Base-by-base conservation (phyloP, 2,888 invertebrate genomes). In the Apamea crenata region DNA sequence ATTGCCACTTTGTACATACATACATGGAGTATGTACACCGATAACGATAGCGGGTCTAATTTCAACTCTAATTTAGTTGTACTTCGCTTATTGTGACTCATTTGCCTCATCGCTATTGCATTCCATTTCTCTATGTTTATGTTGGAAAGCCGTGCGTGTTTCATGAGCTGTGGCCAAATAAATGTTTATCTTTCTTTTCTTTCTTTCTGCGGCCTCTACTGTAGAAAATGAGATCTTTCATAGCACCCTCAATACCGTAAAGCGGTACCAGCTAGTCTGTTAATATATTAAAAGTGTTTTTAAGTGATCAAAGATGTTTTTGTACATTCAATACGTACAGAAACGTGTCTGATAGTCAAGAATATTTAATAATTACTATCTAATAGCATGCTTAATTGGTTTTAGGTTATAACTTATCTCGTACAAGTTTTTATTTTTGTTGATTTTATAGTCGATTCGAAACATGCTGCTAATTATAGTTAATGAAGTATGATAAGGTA, bases 321-420 rank as follows among this genome's bases (percentile, higher is more conserved):
- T 59, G 5, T 59, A n/a, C 12, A 12, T 59, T 1, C 25, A n/a
- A n/a, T 10, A 47, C 16, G 25, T 25, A 32, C 29, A 68, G 29
- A 59, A 44, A 53, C 2, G 40, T 44, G 53, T n/a, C n/a, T n/a
- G n/a, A n/a, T n/a, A n/a, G n/a, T 65, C 53, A 72, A 44, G 0
- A 36, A 25, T 66, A n/a, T 59, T n/a, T 44, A 65, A 44, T 56
- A 50, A 84, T 50, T 59, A n/a, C 5, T 70, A 66, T 77, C 32
- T 50, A 53, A 78, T 36, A 29, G 36, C 21, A 44, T 32, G 7
- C 16, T 8, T 70, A 50, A 68, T 76, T 63, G 16, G 32, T 56
- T 50, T n/a, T 21, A 84, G 50, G 85, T 81, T 78, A 78, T 81
- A 53, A 29, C 29, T 70, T 66, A 78, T 66, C 32, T 32, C 25